Conservation (phyloP, 2,113 vertebrate species). For the Oenanthe melanoleuca region DNA sequence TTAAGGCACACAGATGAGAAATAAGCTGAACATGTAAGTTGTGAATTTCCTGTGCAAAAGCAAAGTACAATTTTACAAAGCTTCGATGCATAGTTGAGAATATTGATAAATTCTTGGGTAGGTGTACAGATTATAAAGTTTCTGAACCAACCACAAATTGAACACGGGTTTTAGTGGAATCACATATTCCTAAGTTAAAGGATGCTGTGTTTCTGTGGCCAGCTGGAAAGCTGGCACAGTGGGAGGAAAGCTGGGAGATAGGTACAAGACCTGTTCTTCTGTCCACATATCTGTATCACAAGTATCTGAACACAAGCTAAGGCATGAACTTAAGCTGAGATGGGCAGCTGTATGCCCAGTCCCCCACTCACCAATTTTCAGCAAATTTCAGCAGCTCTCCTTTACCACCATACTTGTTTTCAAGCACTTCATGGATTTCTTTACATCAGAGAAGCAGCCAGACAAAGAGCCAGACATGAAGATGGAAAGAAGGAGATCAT, state of each 20-base stretch:
- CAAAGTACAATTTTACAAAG: background rate
- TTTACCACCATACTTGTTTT: background rate
- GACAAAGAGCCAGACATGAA: background rate
- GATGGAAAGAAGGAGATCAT: background rate
- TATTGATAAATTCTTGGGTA: background rate
- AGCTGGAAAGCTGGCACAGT: background rate
- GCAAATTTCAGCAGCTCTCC: background rate
- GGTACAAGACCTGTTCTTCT: background rate
- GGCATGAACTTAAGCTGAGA: background rate
- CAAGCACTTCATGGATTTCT: background rate
- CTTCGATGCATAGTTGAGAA: background rate
- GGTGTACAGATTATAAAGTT: background rate
- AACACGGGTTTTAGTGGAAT: background rate
- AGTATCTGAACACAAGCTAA: background rate
- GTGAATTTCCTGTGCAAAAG: background rate
- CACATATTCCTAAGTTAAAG: background rate
- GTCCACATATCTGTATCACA: rapidly evolving
- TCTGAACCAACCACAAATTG: background rate
- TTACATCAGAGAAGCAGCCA: background rate
- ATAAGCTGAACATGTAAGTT: background rate
- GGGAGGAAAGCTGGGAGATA: background rate
- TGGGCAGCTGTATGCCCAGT: background rate
- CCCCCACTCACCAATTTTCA: background rate
- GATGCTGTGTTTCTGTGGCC: background rate
- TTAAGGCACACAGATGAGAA: background rate